Percentiles rank a stretch among this genome's conserved stretches.
Evolutionary conservation across 2,113 vertebrate species (phyloP).

Genomic region (Thermophis baileyi): DNA sequence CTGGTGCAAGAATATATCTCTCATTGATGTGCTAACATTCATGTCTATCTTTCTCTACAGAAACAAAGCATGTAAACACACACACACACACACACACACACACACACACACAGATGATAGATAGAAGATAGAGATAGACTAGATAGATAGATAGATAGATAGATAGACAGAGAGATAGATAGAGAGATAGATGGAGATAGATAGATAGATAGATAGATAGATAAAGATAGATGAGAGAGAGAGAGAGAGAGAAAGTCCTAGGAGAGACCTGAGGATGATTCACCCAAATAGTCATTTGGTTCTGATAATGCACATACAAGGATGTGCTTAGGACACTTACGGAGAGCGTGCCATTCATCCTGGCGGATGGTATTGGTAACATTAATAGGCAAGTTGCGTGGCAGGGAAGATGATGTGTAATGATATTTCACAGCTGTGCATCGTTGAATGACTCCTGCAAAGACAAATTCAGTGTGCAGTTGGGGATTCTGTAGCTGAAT

Average conservation of each 20-base stretch:
- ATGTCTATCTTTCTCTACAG: background rate
- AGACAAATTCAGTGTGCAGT: constrained; percentile 4
- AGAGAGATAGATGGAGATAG: too few species aligned
- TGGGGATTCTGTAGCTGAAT: background rate
- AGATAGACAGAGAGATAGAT: background rate
- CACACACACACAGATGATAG: too few species aligned
- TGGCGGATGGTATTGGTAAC: constrained; percentile 89
- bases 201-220: background rate
- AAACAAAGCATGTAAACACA: background rate
- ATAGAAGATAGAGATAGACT: too few species aligned
- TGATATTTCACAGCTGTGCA: constrained; percentile 89
- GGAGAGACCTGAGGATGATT: background rate
- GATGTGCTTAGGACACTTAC: constrained; percentile 71
- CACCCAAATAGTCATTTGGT: background rate
- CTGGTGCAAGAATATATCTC: background rate
- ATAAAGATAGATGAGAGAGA: too few species aligned
- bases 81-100: too few species aligned
- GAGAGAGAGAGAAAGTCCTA: background rate
- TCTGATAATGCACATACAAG: too few species aligned
- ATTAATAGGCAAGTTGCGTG: constrained; percentile 83
- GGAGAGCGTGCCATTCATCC: constrained; percentile 90
- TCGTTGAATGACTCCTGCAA: constrained; percentile 80
- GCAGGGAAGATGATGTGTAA: constrained; percentile 86
- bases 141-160: too few species aligned
- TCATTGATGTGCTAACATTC: background rate